These are phyloP conservation scores for Helicoverpa assulta DNA, from an alignment of 2,888 invertebrate species.

Conservation along the genomic window DNA sequence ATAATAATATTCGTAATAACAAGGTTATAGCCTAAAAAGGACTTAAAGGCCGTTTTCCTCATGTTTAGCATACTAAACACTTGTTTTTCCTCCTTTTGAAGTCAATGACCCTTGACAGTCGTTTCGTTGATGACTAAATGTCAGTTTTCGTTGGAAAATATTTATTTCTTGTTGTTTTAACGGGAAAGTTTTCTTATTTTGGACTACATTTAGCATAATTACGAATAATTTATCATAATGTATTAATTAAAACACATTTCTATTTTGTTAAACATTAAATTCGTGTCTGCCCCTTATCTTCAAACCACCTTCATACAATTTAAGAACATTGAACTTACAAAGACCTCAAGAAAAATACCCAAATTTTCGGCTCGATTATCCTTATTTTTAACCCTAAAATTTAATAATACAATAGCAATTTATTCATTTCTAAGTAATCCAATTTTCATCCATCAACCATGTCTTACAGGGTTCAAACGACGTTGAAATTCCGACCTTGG, in stretches of 20 bases:
- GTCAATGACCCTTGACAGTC: constrained; percentile 33
- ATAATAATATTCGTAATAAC: background rate
- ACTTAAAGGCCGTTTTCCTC: constrained; percentile 39
- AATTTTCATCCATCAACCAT: constrained; percentile 10
- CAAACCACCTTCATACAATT: background rate
- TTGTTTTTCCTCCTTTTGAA: constrained; percentile 40
- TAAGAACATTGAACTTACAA: background rate
- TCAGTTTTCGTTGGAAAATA: constrained; percentile 10
- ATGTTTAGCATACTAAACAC: constrained; percentile 46
- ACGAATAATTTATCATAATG: no score
- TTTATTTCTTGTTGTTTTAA: background rate
- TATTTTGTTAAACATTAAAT: no score
- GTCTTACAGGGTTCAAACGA: constrained; percentile 21
- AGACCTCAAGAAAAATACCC: background rate
- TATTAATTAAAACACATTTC: no score
- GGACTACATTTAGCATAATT: no score
- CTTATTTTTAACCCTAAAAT: constrained; percentile 5
- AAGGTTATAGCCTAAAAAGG: constrained; percentile 18
- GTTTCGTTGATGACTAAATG: background rate
- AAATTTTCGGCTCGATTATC: background rate
- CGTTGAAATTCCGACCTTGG: constrained; percentile 18
- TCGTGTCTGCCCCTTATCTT: no score
- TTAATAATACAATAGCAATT: constrained; percentile 1
- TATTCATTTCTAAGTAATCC: constrained; percentile 8
- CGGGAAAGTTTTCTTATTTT: background rate